phyloP scores from a whole-genome alignment of 2,888 invertebrate species.

The Brachyptera risi region DNA sequence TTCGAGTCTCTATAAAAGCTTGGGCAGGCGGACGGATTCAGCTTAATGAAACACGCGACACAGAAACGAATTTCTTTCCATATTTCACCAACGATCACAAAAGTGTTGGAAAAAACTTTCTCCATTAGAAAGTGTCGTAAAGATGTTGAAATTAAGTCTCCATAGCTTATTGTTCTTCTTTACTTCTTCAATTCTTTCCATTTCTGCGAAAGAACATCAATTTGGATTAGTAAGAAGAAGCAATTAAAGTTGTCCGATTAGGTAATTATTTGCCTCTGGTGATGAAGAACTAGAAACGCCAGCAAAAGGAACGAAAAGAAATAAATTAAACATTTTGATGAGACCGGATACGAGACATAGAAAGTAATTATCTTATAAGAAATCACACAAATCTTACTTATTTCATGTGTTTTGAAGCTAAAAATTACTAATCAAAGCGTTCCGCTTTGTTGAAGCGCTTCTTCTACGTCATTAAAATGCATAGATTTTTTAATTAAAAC shows the following conservation, averaged over 20 bases:
- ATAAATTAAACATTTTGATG: constrained; percentile 7
- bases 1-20: no score
- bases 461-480: neutral
- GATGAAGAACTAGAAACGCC: neutral
- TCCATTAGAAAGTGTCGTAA: constrained; percentile 1
- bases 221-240: neutral
- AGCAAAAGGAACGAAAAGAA: neutral
- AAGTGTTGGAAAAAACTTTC: neutral
- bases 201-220: neutral
- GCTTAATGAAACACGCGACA: no score
- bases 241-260: constrained; percentile 8
- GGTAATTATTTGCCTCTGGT: neutral
- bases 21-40: no score
- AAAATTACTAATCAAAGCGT: constrained; percentile 3
- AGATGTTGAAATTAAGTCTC: constrained; percentile 6
- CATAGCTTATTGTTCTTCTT: neutral
- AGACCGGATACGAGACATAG: no score
- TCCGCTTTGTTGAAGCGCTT: neutral
- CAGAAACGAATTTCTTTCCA: neutral
- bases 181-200: no score
- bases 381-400: constrained; percentile 2
- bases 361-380: constrained; percentile 8
- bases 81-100: constrained; percentile 2
- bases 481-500: neutral
- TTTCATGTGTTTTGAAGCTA: neutral